Conservation (phyloP, 2,888 invertebrate species). For the Rhodophaea formosa region DNA sequence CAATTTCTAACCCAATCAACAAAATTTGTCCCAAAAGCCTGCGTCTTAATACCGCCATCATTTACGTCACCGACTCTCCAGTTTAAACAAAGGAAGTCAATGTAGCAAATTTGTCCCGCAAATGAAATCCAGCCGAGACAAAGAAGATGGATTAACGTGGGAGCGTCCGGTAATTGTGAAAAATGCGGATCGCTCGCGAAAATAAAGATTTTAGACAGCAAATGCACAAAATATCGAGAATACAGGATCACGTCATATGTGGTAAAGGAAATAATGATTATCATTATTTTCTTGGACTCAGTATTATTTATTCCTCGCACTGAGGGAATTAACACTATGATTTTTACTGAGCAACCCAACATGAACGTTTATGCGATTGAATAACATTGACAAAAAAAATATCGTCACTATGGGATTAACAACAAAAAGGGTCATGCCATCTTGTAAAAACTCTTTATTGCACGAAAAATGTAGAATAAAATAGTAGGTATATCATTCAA, state of each 20-base stretch:
- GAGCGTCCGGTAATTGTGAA: constrained; percentile 78
- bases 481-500: too few species aligned
- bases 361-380: too few species aligned
- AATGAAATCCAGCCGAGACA: constrained; percentile 69
- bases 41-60: constrained; percentile 26
- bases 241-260: neutral
- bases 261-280: neutral
- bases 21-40: constrained; percentile 10
- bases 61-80: constrained; percentile 38
- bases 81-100: constrained; percentile 55
- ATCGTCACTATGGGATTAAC: too few species aligned
- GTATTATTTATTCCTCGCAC: too few species aligned
- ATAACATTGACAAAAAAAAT: too few species aligned
- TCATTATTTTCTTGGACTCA: too few species aligned
- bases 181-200: constrained; percentile 65
- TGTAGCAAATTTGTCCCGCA: constrained; percentile 61
- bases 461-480: too few species aligned
- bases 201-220: constrained; percentile 49
- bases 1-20: constrained; percentile 9
- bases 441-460: too few species aligned
- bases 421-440: too few species aligned
- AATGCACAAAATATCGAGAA: neutral
- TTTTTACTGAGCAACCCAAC: too few species aligned
- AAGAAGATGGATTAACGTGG: constrained; percentile 75
- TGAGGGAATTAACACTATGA: too few species aligned